Percentiles rank a stretch among this genome's conserved stretches.
Evolutionary conservation across 2,113 vertebrate species (phyloP).

Genomic region (Mormyrus lacerda): DNA sequence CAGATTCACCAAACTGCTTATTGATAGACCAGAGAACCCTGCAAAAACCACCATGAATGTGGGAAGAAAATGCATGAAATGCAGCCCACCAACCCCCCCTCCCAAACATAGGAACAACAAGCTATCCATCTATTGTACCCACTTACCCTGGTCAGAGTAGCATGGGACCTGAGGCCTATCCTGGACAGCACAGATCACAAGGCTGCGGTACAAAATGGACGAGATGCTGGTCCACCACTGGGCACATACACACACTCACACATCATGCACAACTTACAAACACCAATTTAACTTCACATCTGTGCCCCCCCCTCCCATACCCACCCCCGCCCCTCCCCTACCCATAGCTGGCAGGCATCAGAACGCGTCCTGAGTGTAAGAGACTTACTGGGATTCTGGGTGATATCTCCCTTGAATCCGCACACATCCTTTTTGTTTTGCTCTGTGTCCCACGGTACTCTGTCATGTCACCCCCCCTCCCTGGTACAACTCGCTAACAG

Average conservation of each 20-base stretch:
- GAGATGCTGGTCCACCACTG: too few relatives aligned
- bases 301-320: too few relatives aligned
- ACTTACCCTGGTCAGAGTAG: background rate
- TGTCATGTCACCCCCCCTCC: background rate
- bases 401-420: background rate
- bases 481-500: background rate
- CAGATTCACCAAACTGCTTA: background rate
- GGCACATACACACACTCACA: background rate
- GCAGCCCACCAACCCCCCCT: background rate
- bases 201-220: too few relatives aligned
- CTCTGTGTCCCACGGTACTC: background rate
- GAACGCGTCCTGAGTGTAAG: too few relatives aligned
- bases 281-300: too few relatives aligned
- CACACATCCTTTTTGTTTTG: background rate
- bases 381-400: background rate
- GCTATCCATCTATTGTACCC: background rate
- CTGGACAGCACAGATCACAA: background rate
- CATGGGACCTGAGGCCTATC: background rate
- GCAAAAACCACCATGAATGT: background rate
- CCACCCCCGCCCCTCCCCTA: too few relatives aligned
- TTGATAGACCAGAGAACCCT: background rate
- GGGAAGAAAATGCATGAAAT: background rate
- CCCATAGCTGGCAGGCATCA: too few relatives aligned
- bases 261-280: too few relatives aligned
- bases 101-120: background rate